Percentiles rank a stretch among this genome's conserved stretches.
Evolutionary conservation across 2,888 invertebrate genomes (phyloP).

Genomic region (Bibio marci): DNA sequence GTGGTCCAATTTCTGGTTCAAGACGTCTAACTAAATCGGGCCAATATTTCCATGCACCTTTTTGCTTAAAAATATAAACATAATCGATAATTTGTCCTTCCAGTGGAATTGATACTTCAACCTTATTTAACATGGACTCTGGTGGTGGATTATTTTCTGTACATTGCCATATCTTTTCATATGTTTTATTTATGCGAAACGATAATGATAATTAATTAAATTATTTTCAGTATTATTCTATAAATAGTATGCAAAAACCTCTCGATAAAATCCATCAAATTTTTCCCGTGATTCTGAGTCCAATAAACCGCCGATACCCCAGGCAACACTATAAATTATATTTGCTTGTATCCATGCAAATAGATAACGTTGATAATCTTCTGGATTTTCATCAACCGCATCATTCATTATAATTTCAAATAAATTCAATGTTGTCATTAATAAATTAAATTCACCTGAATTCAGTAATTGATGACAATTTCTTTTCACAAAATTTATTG

Average conservation of each 20-base stretch:
- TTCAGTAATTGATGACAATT: conserved; percentile 44
- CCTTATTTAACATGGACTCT: conserved; percentile 43
- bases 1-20: conserved; percentile 34
- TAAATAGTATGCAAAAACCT: conserved; percentile 17
- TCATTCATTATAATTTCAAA: conserved; percentile 63
- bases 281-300: conserved; percentile 51
- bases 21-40: conserved; percentile 47
- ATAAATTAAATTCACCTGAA: conserved; percentile 54
- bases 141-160: conserved; percentile 31
- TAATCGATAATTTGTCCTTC: conserved; percentile 72
- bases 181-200: too few species aligned
- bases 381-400: conserved; percentile 42
- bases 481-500: conserved; percentile 51
- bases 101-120: conserved; percentile 56
- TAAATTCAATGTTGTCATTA: conserved; percentile 53
- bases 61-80: conserved; percentile 60
- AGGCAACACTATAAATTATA: conserved; percentile 54
- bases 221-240: neutral
- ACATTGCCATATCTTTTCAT: conserved; percentile 31
- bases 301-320: conserved; percentile 74
- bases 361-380: conserved; percentile 52
- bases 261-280: conserved; percentile 45
- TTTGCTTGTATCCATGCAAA: conserved; percentile 59
- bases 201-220: too few species aligned
- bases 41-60: conserved; percentile 80